These are phyloP conservation scores for Hippopotamus amphibius DNA, from an alignment of 2,113 vertebrate species.

Conservation along the genomic window DNA sequence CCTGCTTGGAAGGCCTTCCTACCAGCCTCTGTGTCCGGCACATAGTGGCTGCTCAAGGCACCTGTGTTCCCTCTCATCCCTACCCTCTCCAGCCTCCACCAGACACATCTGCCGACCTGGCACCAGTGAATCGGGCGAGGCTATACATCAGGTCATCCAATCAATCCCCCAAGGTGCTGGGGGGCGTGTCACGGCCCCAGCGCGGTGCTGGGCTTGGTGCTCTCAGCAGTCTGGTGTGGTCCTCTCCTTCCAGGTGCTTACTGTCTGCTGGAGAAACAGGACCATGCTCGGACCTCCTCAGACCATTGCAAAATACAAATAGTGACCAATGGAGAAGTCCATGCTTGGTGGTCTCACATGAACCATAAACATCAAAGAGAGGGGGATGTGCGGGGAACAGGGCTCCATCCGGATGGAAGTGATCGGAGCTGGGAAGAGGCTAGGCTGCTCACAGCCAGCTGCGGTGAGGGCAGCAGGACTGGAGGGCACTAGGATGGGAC, in stretches of 20 bases:
- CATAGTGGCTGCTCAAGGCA: background rate
- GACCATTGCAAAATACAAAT: background rate
- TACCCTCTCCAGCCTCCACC: background rate
- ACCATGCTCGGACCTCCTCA: too few relatives aligned
- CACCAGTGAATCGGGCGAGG: fast-evolving
- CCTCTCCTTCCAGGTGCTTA: background rate
- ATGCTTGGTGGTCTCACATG: background rate
- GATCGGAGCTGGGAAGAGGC: background rate
- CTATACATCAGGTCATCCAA: too few relatives aligned
- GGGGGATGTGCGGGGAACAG: background rate
- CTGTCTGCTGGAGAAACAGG: background rate
- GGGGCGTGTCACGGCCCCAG: fast-evolving
- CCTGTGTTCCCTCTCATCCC: background rate
- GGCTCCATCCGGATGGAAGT: background rate
- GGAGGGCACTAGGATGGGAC: background rate
- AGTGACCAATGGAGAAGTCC: background rate
- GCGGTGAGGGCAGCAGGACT: background rate
- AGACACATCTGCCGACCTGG: background rate
- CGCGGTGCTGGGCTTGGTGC: background rate
- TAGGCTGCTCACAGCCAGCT: background rate
- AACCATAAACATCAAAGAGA: background rate
- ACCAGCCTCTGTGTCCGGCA: background rate
- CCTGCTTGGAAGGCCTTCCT: background rate
- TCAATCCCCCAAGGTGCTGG: background rate
- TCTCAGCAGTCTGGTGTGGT: background rate